A percentile compares a stretch with the other conserved stretches of the same genome.
Conservation (phyloP, 2,888 invertebrate genomes). For the Chrysomela aeneicollis region DNA sequence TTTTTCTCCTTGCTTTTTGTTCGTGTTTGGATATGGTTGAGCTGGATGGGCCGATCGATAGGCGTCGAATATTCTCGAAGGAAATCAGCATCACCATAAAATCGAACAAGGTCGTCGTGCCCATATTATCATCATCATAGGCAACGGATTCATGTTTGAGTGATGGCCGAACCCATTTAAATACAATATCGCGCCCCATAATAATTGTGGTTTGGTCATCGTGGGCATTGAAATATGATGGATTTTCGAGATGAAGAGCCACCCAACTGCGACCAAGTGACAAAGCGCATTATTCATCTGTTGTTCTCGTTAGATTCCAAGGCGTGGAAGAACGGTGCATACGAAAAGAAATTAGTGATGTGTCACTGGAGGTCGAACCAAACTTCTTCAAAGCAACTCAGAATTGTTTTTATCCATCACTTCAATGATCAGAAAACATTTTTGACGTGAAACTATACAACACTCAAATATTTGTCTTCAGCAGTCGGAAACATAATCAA, state of each 20-base stretch:
- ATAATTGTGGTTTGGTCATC: constrained; percentile 34
- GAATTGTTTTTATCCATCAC: too few species aligned
- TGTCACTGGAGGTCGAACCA: background rate
- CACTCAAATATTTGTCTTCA: too few species aligned
- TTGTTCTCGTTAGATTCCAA: constrained; percentile 47
- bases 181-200: background rate
- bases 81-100: background rate
- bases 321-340: constrained; percentile 46
- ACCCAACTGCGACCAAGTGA: constrained; percentile 43
- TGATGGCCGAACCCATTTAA: constrained; percentile 4
- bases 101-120: background rate
- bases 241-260: constrained; percentile 36
- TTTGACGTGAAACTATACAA: too few species aligned
- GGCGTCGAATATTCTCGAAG: background rate
- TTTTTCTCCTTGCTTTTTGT: too few species aligned
- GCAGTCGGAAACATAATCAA: too few species aligned
- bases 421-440: too few species aligned
- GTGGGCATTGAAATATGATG: constrained; percentile 38
- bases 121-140: constrained; percentile 1
- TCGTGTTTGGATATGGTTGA: too few species aligned
- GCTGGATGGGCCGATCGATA: too few species aligned
- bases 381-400: background rate
- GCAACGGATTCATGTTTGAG: constrained; percentile 7
- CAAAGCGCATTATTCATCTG: constrained; percentile 49
- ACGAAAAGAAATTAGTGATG: constrained; percentile 2